These are phyloP conservation scores for Philereme vetulata DNA, from an alignment of 2,888 invertebrate genomes.

Conservation along the genomic window DNA sequence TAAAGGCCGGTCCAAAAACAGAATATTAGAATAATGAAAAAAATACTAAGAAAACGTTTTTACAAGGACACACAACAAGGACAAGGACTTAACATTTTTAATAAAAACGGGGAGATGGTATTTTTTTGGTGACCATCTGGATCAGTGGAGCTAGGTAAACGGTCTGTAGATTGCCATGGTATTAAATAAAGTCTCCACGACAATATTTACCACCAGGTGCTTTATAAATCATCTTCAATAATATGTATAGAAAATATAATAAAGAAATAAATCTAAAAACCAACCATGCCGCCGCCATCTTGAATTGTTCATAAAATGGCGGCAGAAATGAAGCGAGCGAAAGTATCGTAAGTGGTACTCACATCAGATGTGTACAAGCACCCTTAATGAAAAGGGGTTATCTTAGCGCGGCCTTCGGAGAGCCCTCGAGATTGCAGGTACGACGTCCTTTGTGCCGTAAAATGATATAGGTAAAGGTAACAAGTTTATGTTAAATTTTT, in stretches of 20 bases:
- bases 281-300: constrained; percentile 17
- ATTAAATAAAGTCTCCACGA: too few relatives aligned
- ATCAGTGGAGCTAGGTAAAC: too few relatives aligned
- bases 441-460: constrained; percentile 33
- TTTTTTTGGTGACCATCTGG: too few relatives aligned
- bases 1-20: too few relatives aligned
- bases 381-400: constrained; percentile 62
- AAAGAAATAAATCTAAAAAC: not conserved
- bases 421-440: constrained; percentile 48
- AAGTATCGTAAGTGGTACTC: constrained; percentile 45
- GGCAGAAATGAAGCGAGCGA: constrained; percentile 38
- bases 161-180: too few relatives aligned
- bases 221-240: too few relatives aligned
- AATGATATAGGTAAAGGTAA: constrained; percentile 31
- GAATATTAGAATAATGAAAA: too few relatives aligned
- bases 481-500: not conserved
- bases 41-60: too few relatives aligned
- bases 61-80: too few relatives aligned
- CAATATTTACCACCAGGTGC: too few relatives aligned
- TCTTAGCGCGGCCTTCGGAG: constrained; percentile 46
- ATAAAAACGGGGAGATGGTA: too few relatives aligned
- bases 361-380: constrained; percentile 43
- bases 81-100: too few relatives aligned
- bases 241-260: not conserved
- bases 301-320: constrained; percentile 41